Base-by-base conservation (phyloP, 2,113 vertebrate species). In the Megalops atlanticus region DNA sequence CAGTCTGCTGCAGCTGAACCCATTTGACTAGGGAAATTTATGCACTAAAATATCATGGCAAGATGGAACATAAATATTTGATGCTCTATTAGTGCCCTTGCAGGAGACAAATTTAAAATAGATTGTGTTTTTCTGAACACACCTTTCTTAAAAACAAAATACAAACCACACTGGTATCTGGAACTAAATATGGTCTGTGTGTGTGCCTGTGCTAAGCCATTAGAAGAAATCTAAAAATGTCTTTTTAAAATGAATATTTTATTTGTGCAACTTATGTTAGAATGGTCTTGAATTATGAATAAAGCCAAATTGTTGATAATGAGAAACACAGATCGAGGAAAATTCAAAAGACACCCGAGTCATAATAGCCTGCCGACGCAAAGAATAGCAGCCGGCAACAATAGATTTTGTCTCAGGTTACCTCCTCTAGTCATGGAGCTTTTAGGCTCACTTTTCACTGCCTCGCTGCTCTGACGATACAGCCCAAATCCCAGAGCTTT, bases 341-440 rank as follows among this genome's bases (percentile, higher is more conserved):
- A 88, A 89, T 89, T 91, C 82, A 86, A 90, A 89, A 91, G 88
- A 92, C 90, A 91, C 95, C 91, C 92, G 92, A 92, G 94, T 96
- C 94, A 94, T 94, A 95, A 95, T 90, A 94, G 88, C 89, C 92
- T 93, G 92, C 92, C 90, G 89, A 95, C 92, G 92, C 93, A 93
- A 92, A 93, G 92, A 93, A 95, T 90, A 91, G 86, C 96, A 96
- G 95, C 95, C 87, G 64, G 95, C 94, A 95, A 92, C 92, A 93
- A 97, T 96, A 94, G 97, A 96, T 97, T 97, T 95, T 93, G 94
- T 95, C 94, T 98, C 96, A 90, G 90, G 95, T 99, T 98, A 95
- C 97, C 90, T 90, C 24, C 90, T 92, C 93, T 92, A 93, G 95
- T 96, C 95, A 94, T 93, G 92, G 91, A 93, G 96, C 95, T 97